Base-by-base conservation (phyloP, 2,113 vertebrate genomes). In the Rattus norvegicus region DNA sequence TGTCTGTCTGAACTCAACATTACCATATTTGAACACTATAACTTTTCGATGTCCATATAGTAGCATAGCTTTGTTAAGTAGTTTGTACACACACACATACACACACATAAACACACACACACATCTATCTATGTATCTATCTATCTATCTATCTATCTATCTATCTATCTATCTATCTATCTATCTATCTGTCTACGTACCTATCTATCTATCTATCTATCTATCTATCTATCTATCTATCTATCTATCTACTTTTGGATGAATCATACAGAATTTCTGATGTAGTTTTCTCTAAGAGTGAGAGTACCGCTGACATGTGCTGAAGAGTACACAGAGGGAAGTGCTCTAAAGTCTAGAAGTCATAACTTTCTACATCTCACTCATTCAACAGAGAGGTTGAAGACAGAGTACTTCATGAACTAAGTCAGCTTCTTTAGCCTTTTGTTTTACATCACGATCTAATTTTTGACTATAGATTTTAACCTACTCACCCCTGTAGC, bases 1-100 rank as follows among this genome's bases (percentile, higher is more conserved):
- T 96, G 95, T 93, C 76, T 97, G 76, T 94, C 80, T 89, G 73
- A 97, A 92, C 65, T 91, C 80, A 91, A 91, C 65, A 96, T 93
- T 91, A 10, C 84, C 81, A 20, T 83, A 19, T 90, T 93, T 90
- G 61, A 86, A 76, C 7, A 33, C 28, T 77, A 76, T 92, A 67
- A 26, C 92, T 93, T 88, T 28, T n/a, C 94, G 95, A 92, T 89
- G 76, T 91, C 85, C 88, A 94, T 87, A 94, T n/a, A 90, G 4
- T 86, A 26, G 59, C 33, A 39, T 59, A 88, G 33, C 39, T 84
- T 93, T 33, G 17, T 88, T 88, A 90, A 30, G 52, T 22, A 12
- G 3, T 93, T 80, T 88, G 7, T 39, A 88, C 33, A 92, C 19
- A 95, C 69, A 67, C 19, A 20, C 43, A 43, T 43, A 43, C 43